These are phyloP conservation scores for Nomada fabriciana DNA, from an alignment of 2,888 invertebrate genomes.

Conservation along the genomic window DNA sequence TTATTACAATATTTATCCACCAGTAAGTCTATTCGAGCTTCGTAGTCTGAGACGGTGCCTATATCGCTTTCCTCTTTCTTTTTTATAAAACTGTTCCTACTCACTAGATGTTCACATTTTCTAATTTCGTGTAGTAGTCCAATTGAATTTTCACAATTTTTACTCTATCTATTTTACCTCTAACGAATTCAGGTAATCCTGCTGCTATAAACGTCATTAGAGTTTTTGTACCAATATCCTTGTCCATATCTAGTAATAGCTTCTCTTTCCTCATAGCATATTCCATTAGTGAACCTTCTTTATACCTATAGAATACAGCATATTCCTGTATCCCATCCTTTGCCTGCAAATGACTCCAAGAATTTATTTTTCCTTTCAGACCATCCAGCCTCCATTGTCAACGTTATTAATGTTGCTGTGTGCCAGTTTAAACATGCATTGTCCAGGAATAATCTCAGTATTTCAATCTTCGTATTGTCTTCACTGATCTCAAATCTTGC, in stretches of 20 bases:
- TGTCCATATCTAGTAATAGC: too few species aligned
- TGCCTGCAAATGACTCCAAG: slow-evolving; percentile 67
- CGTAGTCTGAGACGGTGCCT: slow-evolving; percentile 57
- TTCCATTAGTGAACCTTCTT: too few species aligned
- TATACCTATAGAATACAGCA: slow-evolving; percentile 48
- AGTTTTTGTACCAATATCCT: slow-evolving; percentile 55
- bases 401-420: slow-evolving; percentile 4
- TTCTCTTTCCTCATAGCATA: too few species aligned
- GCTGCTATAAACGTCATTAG: slow-evolving; percentile 59
- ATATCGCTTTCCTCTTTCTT: slow-evolving; percentile 57
- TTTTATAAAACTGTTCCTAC: slow-evolving; percentile 20
- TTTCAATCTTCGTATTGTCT: slow-evolving; percentile 32
- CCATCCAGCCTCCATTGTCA: slow-evolving; percentile 59
- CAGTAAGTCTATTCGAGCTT: slow-evolving; percentile 52
- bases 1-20: slow-evolving; percentile 45
- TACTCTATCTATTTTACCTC: slow-evolving; percentile 67
- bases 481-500: slow-evolving; percentile 23
- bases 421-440: slow-evolving; percentile 42
- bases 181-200: slow-evolving; percentile 70
- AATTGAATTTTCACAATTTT: slow-evolving; percentile 56
- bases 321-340: slow-evolving; percentile 71
- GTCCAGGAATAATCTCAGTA: slow-evolving; percentile 39
- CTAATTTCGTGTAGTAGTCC: too few species aligned
- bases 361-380: slow-evolving; percentile 71
- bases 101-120: too few species aligned